Evolutionary conservation across 2,888 invertebrate genomes (phyloP).

Genomic region (Caenorhabditis sp.): DNA sequence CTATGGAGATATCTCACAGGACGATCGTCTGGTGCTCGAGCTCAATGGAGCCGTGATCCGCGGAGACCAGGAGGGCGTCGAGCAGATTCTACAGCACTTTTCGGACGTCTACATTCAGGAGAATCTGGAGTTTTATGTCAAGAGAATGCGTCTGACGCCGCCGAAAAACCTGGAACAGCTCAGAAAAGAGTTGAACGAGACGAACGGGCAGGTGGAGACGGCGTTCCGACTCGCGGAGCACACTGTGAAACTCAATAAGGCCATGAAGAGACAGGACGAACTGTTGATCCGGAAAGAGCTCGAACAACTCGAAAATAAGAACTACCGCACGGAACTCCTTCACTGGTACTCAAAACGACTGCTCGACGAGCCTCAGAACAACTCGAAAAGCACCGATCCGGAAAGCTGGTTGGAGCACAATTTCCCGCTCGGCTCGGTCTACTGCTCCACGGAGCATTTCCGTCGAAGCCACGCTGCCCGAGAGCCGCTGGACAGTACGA

Average conservation of each 20-base stretch:
- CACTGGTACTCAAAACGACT: conserved; percentile 60
- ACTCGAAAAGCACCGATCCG: no score
- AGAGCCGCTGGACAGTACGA: conserved; percentile 1
- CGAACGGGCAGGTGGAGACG: conserved; percentile 19
- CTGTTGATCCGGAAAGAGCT: conserved; percentile 11
- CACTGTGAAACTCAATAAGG: conserved; percentile 45
- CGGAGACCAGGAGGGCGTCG: conserved; percentile 46
- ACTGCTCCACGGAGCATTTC: neutral
- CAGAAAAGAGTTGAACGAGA: conserved; percentile 11
- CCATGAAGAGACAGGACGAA: conserved; percentile 28
- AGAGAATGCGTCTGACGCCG: neutral
- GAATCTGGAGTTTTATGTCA: conserved; percentile 57
- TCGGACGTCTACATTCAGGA: conserved; percentile 47
- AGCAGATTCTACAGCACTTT: conserved; percentile 35
- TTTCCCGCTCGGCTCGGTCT: conserved; percentile 50
- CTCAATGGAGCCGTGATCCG: conserved; percentile 27
- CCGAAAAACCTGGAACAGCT: conserved; percentile 25
- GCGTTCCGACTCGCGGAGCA: conserved; percentile 33
- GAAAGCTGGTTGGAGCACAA: conserved; percentile 53
- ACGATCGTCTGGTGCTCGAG: conserved; percentile 51
- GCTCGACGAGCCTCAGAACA: conserved; percentile 31
- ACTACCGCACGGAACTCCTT: conserved; percentile 37
- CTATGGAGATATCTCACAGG: conserved; percentile 57
- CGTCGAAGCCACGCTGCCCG: neutral
- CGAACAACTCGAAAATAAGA: neutral